Evolutionary conservation across 2,888 invertebrate genomes (phyloP).

Genomic region (Tipula lateralis): DNA sequence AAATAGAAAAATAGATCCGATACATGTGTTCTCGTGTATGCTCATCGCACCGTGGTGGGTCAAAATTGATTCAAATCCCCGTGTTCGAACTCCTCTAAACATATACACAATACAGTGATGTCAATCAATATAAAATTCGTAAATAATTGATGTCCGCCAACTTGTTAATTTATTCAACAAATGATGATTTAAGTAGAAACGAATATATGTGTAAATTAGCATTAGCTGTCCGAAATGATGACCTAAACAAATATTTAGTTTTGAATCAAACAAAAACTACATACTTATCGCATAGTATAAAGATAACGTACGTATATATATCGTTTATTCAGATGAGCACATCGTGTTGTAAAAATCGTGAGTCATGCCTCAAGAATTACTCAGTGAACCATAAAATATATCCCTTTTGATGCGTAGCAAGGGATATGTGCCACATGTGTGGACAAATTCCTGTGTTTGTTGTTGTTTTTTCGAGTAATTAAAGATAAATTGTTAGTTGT

Average conservation of each 20-base stretch:
- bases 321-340: background rate
- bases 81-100: background rate
- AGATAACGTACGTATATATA: background rate
- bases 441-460: background rate
- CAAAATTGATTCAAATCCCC: background rate
- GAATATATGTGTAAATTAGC: background rate
- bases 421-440: background rate
- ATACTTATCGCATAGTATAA: background rate
- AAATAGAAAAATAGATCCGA: background rate
- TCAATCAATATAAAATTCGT: background rate
- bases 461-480: background rate
- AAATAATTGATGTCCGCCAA: conserved; percentile 5
- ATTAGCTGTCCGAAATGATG: background rate
- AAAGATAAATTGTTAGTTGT: background rate
- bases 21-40: background rate
- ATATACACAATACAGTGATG: background rate
- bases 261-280: background rate
- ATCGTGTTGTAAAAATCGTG: background rate
- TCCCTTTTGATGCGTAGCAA: background rate
- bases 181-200: background rate
- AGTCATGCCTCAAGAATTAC: background rate
- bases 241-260: conserved; percentile 5
- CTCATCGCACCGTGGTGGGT: background rate
- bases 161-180: background rate
- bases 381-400: background rate